Conservation (phyloP, 2,888 invertebrate species). For the Trichogramma evanescens region DNA sequence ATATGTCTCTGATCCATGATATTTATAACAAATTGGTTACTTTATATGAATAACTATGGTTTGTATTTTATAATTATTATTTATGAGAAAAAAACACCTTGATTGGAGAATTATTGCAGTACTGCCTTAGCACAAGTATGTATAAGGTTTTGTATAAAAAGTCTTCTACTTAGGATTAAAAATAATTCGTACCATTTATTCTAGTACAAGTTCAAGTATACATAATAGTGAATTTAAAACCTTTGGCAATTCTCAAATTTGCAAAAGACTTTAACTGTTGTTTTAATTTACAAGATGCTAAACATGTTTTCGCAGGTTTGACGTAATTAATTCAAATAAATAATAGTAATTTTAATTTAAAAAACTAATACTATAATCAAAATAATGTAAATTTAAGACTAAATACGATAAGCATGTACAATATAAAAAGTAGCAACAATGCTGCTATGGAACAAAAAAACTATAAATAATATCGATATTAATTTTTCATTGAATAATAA, state of each 20-base stretch:
- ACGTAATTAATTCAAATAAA: constrained; percentile 17
- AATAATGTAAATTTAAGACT: constrained; percentile 12
- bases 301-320: constrained; percentile 4
- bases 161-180: constrained; percentile 21
- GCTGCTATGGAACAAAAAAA: constrained; percentile 21
- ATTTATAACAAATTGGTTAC: constrained; percentile 33
- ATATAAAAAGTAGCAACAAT: constrained; percentile 18
- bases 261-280: constrained; percentile 8
- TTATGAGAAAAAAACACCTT: constrained; percentile 27
- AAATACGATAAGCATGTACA: constrained; percentile 32
- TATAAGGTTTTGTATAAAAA: constrained; percentile 22
- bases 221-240: constrained; percentile 15
- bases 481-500: constrained; percentile 26
- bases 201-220: neutral
- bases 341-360: constrained; percentile 9
- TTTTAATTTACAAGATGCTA: constrained; percentile 7
- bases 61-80: constrained; percentile 1
- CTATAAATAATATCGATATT: constrained; percentile 22
- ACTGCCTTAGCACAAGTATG: constrained; percentile 19
- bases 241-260: constrained; percentile 4
- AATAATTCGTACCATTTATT: neutral
- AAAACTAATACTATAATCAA: constrained; percentile 17
- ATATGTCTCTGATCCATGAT: constrained; percentile 26
- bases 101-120: constrained; percentile 22
- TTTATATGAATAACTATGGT: constrained; percentile 21